Conservation (phyloP, 1,140 invertebrate genomes). For the Aleiodes sp. region DNA sequence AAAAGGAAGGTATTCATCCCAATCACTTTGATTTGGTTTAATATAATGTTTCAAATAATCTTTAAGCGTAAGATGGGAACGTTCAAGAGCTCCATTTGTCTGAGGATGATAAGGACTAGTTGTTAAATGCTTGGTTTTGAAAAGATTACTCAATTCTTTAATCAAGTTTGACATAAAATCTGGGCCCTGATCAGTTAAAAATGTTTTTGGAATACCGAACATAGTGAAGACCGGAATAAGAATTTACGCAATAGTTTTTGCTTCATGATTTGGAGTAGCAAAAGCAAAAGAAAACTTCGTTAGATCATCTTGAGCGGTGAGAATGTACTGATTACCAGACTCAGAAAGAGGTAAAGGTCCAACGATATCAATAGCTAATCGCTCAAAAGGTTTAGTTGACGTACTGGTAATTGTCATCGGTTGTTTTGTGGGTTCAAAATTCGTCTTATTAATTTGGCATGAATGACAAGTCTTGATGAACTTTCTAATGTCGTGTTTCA, state of each 20-base stretch:
- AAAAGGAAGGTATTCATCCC: conserved; percentile 59
- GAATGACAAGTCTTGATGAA: conserved; percentile 48
- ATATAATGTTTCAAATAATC: conserved; percentile 59
- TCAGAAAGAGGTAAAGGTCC: conserved; percentile 40
- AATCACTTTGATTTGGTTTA: conserved; percentile 51
- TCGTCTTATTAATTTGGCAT: conserved; percentile 53
- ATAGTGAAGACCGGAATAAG: conserved; percentile 38
- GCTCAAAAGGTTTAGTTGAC: conserved; percentile 38
- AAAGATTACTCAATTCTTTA: conserved; percentile 43
- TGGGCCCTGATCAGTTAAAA: conserved; percentile 39
- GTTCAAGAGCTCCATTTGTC: conserved; percentile 54
- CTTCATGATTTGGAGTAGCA: conserved; percentile 52
- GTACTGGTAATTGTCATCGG: conserved; percentile 47
- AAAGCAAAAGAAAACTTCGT: conserved; percentile 52
- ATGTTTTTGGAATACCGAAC: conserved; percentile 32
- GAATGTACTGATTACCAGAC: conserved; percentile 49
- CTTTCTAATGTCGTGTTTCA: conserved; percentile 41
- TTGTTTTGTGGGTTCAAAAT: conserved; percentile 39
- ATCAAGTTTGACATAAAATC: conserved; percentile 43
- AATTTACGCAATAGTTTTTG: conserved; percentile 45
- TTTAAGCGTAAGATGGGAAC: conserved; percentile 56
- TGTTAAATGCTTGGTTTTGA: conserved; percentile 45
- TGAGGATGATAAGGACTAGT: conserved; percentile 60
- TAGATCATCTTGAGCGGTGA: conserved; percentile 55
- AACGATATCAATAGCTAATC: conserved; percentile 48